Evolutionary conservation across 2,113 vertebrate species (phyloP).

Genomic region (Xiphophorus maculatus): DNA sequence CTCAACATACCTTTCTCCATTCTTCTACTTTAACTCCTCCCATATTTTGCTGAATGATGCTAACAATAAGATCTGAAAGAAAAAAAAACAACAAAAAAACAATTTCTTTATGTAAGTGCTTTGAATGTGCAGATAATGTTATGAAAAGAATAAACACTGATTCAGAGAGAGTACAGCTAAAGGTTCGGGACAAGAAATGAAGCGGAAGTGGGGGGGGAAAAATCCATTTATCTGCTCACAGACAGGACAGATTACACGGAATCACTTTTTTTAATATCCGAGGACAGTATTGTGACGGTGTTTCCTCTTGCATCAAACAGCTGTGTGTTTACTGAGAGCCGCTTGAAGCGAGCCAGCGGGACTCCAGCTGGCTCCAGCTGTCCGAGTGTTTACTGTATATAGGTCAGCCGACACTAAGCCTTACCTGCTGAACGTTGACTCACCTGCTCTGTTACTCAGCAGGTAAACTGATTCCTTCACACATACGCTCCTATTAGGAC

Average conservation of each 20-base stretch:
- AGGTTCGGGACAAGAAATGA: background rate
- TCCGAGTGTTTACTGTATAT: slow-evolving; percentile 47
- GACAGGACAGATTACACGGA: slow-evolving; percentile 34
- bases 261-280: slow-evolving; percentile 37
- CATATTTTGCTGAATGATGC: slow-evolving; percentile 77
- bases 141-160: background rate
- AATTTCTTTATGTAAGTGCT: background rate
- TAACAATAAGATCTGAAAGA: slow-evolving; percentile 74
- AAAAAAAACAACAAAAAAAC: slow-evolving; percentile 12
- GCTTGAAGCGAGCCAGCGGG: slow-evolving; percentile 10
- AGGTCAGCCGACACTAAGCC: slow-evolving; percentile 66
- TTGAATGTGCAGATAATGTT: background rate
- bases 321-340: slow-evolving; percentile 22
- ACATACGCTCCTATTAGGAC: slow-evolving; percentile 6
- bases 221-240: slow-evolving; percentile 43
- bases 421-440: slow-evolving; percentile 60
- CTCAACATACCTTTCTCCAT: slow-evolving; percentile 75
- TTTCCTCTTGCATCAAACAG: slow-evolving; percentile 22
- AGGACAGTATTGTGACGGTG: slow-evolving; percentile 2
- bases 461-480: slow-evolving; percentile 29
- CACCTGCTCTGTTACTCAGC: slow-evolving; percentile 47
- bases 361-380: slow-evolving; percentile 45
- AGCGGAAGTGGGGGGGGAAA: background rate
- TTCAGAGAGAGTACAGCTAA: slow-evolving; percentile 2
- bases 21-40: slow-evolving; percentile 78